A percentile compares a stretch with the other conserved stretches of the same genome.
phyloP scores from a whole-genome alignment of 2,888 invertebrate species.

The Suillia variegata region DNA sequence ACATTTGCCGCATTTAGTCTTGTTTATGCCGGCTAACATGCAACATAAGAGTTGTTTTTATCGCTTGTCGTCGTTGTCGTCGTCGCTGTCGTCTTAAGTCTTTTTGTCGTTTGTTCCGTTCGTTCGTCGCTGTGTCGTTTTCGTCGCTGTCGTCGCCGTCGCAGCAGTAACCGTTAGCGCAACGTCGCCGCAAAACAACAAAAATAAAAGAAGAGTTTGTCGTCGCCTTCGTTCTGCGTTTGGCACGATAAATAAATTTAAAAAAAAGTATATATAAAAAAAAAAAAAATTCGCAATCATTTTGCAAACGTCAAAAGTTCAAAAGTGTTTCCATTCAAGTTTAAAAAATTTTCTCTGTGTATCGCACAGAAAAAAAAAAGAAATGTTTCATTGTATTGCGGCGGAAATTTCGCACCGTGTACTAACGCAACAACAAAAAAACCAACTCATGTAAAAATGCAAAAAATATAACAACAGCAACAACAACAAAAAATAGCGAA shows the following conservation, averaged over 20 bases:
- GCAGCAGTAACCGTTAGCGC: background rate
- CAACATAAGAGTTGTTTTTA: conserved; percentile 36
- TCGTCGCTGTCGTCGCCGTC: background rate
- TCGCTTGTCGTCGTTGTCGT: conserved; percentile 1
- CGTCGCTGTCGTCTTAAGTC: background rate
- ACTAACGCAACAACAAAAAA: background rate
- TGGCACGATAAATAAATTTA: background rate
- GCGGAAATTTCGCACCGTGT: no score
- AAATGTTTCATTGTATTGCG: no score
- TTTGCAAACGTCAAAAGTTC: no score
- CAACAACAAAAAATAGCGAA: conserved; percentile 9
- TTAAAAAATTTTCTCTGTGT: no score
- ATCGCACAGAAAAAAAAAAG: background rate
- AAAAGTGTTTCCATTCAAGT: no score
- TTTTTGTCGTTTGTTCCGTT: conserved; percentile 18
- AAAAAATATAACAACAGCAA: conserved; percentile 7
- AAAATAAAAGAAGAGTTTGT: no score
- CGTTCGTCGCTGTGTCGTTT: conserved; percentile 10
- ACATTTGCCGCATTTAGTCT: conserved; percentile 45
- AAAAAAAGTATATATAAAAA: background rate
- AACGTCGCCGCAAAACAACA: no score
- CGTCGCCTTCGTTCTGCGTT: conserved; percentile 1
- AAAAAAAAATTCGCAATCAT: no score
- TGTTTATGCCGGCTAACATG: conserved; percentile 52
- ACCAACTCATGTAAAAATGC: conserved; percentile 4